Evolutionary conservation across 1,140 invertebrate genomes (phyloP).

Genomic region (Stegodyphus mimosarum): DNA sequence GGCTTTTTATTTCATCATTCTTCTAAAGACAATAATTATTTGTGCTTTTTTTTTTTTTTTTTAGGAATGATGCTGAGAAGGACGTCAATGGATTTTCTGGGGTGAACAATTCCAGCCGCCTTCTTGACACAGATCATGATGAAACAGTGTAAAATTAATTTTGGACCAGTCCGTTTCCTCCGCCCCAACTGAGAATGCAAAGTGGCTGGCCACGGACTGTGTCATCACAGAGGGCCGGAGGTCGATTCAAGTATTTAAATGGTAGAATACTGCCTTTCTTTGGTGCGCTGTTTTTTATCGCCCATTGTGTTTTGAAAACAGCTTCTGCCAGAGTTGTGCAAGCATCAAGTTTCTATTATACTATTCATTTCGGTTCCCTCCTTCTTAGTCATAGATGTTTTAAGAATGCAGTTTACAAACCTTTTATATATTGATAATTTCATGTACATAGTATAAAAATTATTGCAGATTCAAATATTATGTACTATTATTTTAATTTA

Average conservation of each 20-base stretch:
- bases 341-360: constrained; percentile 10
- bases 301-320: not conserved
- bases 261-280: not conserved
- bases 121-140: constrained; percentile 5
- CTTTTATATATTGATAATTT: too few relatives aligned
- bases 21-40: too few relatives aligned
- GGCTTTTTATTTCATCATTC: too few relatives aligned
- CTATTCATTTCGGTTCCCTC: too few relatives aligned
- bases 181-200: constrained; percentile 11
- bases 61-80: constrained; percentile 53
- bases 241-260: constrained; percentile 3
- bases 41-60: not conserved
- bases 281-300: not conserved
- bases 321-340: not conserved
- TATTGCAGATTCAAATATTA: too few relatives aligned
- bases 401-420: too few relatives aligned
- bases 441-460: too few relatives aligned
- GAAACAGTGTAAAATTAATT: constrained; percentile 16
- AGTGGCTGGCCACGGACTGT: constrained; percentile 47
- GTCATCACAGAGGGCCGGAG: constrained; percentile 6
- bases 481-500: too few relatives aligned
- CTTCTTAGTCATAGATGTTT: too few relatives aligned
- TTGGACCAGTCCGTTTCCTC: constrained; percentile 5
- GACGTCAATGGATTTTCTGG: constrained; percentile 59
- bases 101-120: constrained; percentile 16